Percentiles rank a stretch among this genome's conserved stretches.
Evolutionary conservation across 2,797 vertebrate species (phyloP).

Genomic region (Sternotherus odoratus): DNA sequence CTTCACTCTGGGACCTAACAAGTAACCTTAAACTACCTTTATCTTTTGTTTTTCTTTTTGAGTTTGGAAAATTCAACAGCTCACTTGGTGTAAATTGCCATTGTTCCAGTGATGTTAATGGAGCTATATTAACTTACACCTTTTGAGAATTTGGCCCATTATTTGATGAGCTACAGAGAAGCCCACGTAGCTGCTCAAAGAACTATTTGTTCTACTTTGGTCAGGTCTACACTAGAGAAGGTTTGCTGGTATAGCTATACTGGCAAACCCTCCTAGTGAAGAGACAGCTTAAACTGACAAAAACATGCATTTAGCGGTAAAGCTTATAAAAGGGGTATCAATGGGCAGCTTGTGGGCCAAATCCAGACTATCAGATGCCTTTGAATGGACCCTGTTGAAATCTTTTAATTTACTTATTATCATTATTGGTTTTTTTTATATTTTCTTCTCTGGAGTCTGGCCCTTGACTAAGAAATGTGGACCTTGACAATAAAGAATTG

Average conservation of each 20-base stretch:
- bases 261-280: neutral
- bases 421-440: no score
- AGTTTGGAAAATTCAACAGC: neutral
- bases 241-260: neutral
- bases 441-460: no score
- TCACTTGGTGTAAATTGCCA: neutral
- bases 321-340: no score
- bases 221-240: neutral
- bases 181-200: neutral
- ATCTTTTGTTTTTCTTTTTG: neutral
- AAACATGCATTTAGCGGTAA: accelerated
- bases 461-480: no score
- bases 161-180: neutral
- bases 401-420: no score
- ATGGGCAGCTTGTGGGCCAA: no score
- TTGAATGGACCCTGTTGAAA: no score
- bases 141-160: neutral
- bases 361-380: no score
- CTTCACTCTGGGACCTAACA: neutral
- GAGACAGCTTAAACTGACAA: neutral
- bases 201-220: neutral
- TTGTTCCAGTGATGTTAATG: neutral
- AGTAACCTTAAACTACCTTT: neutral
- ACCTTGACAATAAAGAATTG: no score
- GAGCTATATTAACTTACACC: neutral